Evolutionary conservation across 2,113 vertebrate genomes (phyloP).

Genomic region (Silurus asotus): DNA sequence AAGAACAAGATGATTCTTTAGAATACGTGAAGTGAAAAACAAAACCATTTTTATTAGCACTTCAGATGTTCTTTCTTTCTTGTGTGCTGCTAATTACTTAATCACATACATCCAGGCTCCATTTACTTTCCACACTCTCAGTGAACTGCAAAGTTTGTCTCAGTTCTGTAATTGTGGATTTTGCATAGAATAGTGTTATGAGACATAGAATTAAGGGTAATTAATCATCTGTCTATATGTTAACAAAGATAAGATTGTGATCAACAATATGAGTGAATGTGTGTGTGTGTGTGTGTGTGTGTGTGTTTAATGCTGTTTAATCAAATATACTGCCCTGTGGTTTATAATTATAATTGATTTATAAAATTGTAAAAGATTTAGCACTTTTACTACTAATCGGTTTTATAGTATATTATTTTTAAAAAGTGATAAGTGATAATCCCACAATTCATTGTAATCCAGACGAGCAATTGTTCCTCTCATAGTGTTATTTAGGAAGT

Average conservation of each 20-base stretch:
- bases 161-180: background rate
- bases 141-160: background rate
- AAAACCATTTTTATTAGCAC: background rate
- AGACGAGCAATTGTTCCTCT: background rate
- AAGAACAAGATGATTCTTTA: slow-evolving; percentile 18
- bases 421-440: background rate
- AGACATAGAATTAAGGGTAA: background rate
- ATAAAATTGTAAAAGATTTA: background rate
- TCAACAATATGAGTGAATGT: background rate
- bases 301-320: background rate
- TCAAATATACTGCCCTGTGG: background rate
- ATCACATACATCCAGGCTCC: slow-evolving; percentile 12
- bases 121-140: background rate
- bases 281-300: no score
- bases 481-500: background rate
- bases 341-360: background rate
- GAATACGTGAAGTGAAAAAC: slow-evolving; percentile 9
- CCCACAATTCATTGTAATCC: background rate
- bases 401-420: background rate
- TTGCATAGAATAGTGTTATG: background rate
- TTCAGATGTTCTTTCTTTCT: background rate
- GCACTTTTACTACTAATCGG: background rate
- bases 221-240: background rate
- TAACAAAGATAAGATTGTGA: background rate
- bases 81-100: background rate